Percentiles rank a stretch among this genome's conserved stretches.
These are phyloP conservation scores for Sterna hirundo DNA, from an alignment of 2,113 vertebrate genomes.

Conservation along the genomic window DNA sequence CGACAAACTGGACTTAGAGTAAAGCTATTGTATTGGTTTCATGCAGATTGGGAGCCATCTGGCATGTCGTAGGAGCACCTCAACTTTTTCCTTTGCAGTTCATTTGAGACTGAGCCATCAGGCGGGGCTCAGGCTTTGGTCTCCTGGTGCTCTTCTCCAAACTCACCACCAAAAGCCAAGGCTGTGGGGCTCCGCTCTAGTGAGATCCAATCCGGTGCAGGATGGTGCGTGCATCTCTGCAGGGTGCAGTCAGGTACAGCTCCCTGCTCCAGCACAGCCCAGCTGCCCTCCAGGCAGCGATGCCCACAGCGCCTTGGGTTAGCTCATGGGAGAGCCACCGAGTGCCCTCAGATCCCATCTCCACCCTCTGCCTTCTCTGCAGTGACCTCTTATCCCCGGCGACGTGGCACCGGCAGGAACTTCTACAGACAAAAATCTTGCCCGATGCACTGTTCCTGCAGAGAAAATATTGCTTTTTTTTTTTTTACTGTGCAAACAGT, in stretches of 20 bases:
- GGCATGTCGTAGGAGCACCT: background rate
- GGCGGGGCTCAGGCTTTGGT: background rate
- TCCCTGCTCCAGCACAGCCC: background rate
- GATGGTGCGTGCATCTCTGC: background rate
- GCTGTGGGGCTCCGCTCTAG: fast-evolving
- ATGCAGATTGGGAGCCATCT: background rate
- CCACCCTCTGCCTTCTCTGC: background rate
- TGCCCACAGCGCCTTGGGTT: background rate
- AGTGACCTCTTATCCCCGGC: background rate
- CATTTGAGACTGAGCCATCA: background rate
- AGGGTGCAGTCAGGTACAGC: background rate
- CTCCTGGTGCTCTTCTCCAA: background rate
- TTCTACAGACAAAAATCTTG: background rate
- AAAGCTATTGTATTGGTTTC: background rate
- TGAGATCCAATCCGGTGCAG: background rate
- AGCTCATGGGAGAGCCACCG: background rate
- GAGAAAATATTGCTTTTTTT: background rate
- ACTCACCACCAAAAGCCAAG: background rate
- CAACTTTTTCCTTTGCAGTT: background rate
- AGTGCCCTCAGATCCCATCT: background rate
- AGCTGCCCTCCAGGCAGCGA: background rate
- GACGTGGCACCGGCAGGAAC: background rate
- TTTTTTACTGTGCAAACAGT: background rate
- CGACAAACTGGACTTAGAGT: background rate
- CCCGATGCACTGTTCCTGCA: background rate